Evolutionary conservation across 2,888 invertebrate species (phyloP), one percentile per base, ranked within the genome.

Genomic region (Steinernema scapterisci): DNA sequence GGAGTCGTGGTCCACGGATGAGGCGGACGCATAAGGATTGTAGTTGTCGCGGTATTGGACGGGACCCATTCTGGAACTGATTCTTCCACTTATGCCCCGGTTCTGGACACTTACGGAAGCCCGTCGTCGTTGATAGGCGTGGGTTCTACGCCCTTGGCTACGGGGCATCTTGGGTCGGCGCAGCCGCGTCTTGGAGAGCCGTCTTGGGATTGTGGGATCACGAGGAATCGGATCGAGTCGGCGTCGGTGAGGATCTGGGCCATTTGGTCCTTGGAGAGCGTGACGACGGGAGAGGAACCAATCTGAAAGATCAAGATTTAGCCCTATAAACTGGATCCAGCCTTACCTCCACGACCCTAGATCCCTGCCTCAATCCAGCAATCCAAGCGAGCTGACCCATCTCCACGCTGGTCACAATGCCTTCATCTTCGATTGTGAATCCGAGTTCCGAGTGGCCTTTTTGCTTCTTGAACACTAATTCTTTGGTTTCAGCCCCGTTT

Each of bases 401-500:
- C 88, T 95, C 95, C n/a, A 95, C 95, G 85, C 95, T 93, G 1
- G 95, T 95, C 43, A 96, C 94, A 27, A 96, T 92, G 1, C 96
- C 96, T 76, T 88, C 87, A 23, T 81, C 80, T 48, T 83, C 84
- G 25, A 86, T 80, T 72, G 85, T 85, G 78, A 86, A 86, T 54
- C 86, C 86, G 79, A 85, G 83, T 6, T 25, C 63, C 16, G 63
- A 1, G 6, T 63, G 31, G 38, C 63, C 25, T 16, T 38, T 27
- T 11, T 25, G 25, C 31, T 25, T 27, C 92, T 71, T 92, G 77
- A 95, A 90, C 73, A 92, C 92, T 83, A 94, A 90, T 88, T 95
- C 95, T 81, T 93, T 91, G 11, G 93, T 90, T 87, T 90, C 90
- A 80, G 89, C 89, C 90, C 90, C 91, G 73, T 88, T 88, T 25